Base-by-base conservation (phyloP, 2,113 vertebrate species). In the Lethenteron reissneri region DNA sequence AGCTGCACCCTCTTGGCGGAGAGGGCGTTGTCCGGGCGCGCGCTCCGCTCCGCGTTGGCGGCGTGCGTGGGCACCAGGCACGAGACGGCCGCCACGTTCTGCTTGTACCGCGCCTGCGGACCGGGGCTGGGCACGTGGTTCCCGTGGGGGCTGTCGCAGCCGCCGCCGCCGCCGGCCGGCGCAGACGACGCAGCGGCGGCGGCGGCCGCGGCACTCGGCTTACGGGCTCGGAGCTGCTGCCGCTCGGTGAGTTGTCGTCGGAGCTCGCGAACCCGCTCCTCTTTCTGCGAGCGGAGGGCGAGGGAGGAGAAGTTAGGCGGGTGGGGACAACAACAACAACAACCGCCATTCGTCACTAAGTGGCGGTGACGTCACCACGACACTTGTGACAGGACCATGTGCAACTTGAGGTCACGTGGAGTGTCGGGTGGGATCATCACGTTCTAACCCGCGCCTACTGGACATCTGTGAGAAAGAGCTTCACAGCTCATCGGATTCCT, bases 181-280 rank as follows among this genome's bases (percentile, higher is more conserved):
- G 9, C 7, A 10, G n/a, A 25, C n/a, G n/a, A 15, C 10, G 62
- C 15, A 5, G 15, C 64, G 1, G 8, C 25, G 64, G 10, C n/a
- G 8, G 64, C 10, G 15, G 62, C n/a, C n/a, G 64, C 64, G n/a
- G n/a, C 64, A 1, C n/a, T 21, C 64, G 25, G n/a, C 64, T 21
- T n/a, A 68, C 89, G 83, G 10, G 87, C 88, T 1, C 89, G 85
- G 2, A 90, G 81, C 73, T 89, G 85, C 78, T 90, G 87, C 1
- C 89, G 79, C 74, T 88, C 87, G 10, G 85, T 84, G 74, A 92
- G 84, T 78, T 91, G 89, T 75, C 87, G 88, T 71, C 89, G 85
- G 21, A 92, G 84, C 19, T 90, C 90, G 0, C 87, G 88, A 1
- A 95, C 89, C 0, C 88, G 79, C 68, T 95, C 88, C 74, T 92